Percentiles rank a stretch among this genome's conserved stretches.
These are phyloP conservation scores for Acholoe squamosa DNA, from an alignment of 2,888 invertebrate genomes.

Conservation along the genomic window DNA sequence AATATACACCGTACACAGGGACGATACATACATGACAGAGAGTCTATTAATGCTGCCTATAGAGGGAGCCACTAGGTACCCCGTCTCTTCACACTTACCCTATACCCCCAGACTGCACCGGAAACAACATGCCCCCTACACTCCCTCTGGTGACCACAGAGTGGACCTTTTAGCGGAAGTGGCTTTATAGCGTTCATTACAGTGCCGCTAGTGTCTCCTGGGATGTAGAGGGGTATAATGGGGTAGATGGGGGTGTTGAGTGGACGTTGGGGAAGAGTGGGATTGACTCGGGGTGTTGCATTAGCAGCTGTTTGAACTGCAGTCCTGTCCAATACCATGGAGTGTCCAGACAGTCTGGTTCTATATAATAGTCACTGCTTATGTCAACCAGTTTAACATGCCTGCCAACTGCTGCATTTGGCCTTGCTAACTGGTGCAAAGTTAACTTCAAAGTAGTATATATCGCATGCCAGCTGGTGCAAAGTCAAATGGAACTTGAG, in stretches of 20 bases:
- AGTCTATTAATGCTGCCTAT: too few species aligned
- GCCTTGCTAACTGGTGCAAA: too few species aligned
- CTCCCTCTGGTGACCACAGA: conserved; percentile 3
- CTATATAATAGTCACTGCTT: neutral
- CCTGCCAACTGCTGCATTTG: neutral
- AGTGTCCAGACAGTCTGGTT: too few species aligned
- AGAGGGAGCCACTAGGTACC: neutral
- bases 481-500: too few species aligned
- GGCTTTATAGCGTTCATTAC: conserved; percentile 40
- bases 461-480: neutral
- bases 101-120: neutral
- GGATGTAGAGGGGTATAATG: neutral
- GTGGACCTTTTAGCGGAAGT: conserved; percentile 41
- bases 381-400: neutral
- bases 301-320: neutral
- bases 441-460: too few species aligned
- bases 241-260: neutral
- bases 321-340: too few species aligned
- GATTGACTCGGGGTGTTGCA: neutral
- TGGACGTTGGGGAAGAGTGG: neutral
- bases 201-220: neutral
- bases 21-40: too few species aligned
- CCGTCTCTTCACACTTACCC: neutral
- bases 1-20: too few species aligned
- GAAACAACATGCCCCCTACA: neutral